Evolutionary conservation across 2,888 invertebrate species (phyloP), one percentile per base, ranked within the genome.

Genomic region (Eremobia ochroleuca): DNA sequence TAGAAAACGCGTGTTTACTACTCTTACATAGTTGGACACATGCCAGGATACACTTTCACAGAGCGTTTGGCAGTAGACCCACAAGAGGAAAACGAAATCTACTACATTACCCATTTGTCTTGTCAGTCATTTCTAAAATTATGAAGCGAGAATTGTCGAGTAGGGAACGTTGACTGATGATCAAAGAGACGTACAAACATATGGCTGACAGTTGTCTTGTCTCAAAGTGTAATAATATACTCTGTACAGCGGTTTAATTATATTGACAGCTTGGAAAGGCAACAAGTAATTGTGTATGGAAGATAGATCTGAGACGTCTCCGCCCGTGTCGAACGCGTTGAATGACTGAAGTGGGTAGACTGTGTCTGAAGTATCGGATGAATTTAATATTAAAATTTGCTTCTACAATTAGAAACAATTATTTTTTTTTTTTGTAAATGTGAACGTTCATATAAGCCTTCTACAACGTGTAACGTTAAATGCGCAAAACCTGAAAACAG

Each of bases 41-140:
- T 31, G 88, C 88, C 87, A 88, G 71, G 66, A 69, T 76, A 52
- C 67, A 80, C 81, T 86, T 83, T 81, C 85, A 77, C 59, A 65
- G 37, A 74, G 67, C 61, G 66, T 77, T 86, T 88, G 85, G 86
- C 85, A 86, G 59, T 68, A 52, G 81, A 81, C 76, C 71, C 59
- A 66, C 64, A 25, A 79, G 59, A 76, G 77, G 73, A 81, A 85
- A 70, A 52, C 46, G 72, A 80, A 82, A 79, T 78, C 65, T 72
- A 68, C 74, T 76, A 76, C 72, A 67, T 68, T 62, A 64, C 43
- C 74, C 72, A 81, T 79, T 79, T 75, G 78, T 83, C 79, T 79
- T 79, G 83, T 86, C 86, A 82, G 43, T 81, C 81, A 83, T 73
- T 40, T 76, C 69, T 82, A 74, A 79, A 85, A 76, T 82, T 79